phyloP scores from a whole-genome alignment of 2,888 invertebrate species.

The Coleophora flavipennella region DNA sequence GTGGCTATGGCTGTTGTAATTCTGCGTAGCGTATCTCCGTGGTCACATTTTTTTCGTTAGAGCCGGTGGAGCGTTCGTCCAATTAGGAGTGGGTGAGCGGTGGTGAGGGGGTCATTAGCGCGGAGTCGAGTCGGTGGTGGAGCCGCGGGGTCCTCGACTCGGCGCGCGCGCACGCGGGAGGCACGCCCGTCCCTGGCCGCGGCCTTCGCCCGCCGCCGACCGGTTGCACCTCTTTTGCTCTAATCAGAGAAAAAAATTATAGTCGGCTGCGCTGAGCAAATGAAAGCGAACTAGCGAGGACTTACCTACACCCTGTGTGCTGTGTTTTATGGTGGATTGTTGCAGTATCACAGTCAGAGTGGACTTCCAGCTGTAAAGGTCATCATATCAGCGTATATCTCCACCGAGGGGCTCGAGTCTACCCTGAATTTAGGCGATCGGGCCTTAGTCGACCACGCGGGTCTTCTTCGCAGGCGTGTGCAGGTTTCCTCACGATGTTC shows the following conservation, averaged over 20 bases:
- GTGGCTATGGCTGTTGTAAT: constrained; percentile 22
- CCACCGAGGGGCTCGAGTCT: too few relatives aligned
- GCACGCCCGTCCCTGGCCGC: constrained; percentile 45
- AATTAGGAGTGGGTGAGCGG: constrained; percentile 60
- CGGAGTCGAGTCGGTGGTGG: constrained; percentile 26
- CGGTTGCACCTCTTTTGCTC: constrained; percentile 69
- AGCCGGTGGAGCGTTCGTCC: constrained; percentile 48
- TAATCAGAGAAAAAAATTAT: constrained; percentile 64
- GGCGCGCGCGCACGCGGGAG: constrained; percentile 22
- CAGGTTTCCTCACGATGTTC: too few relatives aligned
- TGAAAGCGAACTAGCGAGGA: constrained; percentile 59
- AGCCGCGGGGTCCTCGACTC: constrained; percentile 9
- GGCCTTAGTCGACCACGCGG: too few relatives aligned
- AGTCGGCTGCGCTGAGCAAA: constrained; percentile 51
- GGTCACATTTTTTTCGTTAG: constrained; percentile 51
- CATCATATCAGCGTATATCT: too few relatives aligned
- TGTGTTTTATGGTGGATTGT: constrained; percentile 60
- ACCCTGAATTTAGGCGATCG: too few relatives aligned
- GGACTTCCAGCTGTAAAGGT: too few relatives aligned
- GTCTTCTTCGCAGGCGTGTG: too few relatives aligned
- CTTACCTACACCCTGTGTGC: constrained; percentile 35
- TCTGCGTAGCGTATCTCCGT: constrained; percentile 34
- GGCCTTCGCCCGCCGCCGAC: constrained; percentile 60
- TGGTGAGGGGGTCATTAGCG: constrained; percentile 50
- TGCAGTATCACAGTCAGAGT: constrained; percentile 36